Evolutionary conservation across 1,140 invertebrate species (phyloP), one percentile per base, ranked within the genome.

Genomic region (Papilio polytes): DNA sequence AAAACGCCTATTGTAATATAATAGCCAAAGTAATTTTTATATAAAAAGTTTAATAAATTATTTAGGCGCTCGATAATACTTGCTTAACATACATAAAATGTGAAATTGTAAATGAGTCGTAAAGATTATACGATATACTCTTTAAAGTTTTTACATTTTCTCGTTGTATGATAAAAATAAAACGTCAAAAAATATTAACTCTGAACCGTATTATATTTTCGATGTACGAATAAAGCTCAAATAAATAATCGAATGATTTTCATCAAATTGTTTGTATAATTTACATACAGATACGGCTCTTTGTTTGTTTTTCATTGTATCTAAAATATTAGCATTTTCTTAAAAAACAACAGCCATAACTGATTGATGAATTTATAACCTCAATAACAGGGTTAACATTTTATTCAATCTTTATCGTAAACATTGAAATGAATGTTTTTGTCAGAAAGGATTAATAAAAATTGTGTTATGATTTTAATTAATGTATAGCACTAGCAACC

Each of bases 251-350:
- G 26, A 70, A 70, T 70, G 4, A 31, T 70, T 26, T 66, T 31
- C 31, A 26, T 66, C 59, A 22, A 66, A 31, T 31, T 70, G 10
- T 31, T 70, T 70, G 63, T 70, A 31, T 70, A 70, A 70, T 70
- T 70, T 70, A 70, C 26, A 31, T 70, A 70, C 26, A 31, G 26
- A 70, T 31, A 70, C 22, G 59, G 2, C 59, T 7, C 20, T 31
- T 7, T 66, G 22, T 66, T 70, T 70, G 13, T 70, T 31, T 70
- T 70, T 70, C 26, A 31, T 70, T 70, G 26, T 70, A 70, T 70
- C 26, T 36, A 15, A 70, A 70, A 70, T 8, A 36, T 36, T 20
- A 70, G 26, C 13, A 70, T 70, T 70, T 70, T 70, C 13, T 18
- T 70, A 31, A 12, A 70, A 70, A 70, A 31, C 26, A 31, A 13